Percentiles rank a stretch among this genome's conserved stretches.
Conservation (phyloP, 2,797 vertebrate species). For the Borostomias antarcticus region DNA sequence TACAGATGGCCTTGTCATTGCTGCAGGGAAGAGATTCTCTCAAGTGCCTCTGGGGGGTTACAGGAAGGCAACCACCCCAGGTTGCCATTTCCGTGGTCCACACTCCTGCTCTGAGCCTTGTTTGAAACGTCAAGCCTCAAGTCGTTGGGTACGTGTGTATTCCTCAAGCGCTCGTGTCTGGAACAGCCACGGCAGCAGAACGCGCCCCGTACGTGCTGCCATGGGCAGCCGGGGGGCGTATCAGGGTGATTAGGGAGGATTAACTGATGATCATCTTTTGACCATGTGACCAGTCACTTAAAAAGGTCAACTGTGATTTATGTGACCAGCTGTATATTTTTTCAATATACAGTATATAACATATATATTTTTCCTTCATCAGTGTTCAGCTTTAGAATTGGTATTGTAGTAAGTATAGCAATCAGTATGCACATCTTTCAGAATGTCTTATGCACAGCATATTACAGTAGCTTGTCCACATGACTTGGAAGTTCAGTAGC, state of each 20-base stretch:
- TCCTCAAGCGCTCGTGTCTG: conserved; percentile 43
- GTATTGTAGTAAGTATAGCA: neutral
- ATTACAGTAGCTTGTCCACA: neutral
- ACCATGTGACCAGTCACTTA: conserved; percentile 74
- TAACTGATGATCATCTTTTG: conserved; percentile 79
- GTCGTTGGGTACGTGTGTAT: conserved; percentile 40
- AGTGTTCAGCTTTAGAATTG: too few species aligned
- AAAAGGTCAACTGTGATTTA: conserved; percentile 82
- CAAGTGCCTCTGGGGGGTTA: conserved; percentile 60
- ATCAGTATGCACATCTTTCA: neutral
- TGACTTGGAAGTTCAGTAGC: neutral
- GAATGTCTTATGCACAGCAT: neutral
- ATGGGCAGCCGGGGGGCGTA: conserved; percentile 61
- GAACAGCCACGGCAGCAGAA: conserved; percentile 69
- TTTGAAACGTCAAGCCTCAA: conserved; percentile 55
- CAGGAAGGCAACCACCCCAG: conserved; percentile 36
- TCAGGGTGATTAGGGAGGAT: conserved; percentile 75
- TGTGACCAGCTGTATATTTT: conserved; percentile 81
- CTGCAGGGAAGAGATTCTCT: conserved; percentile 59
- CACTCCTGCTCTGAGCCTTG: conserved; percentile 50
- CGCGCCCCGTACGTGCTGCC: conserved; percentile 48
- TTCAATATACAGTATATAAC: conserved; percentile 56
- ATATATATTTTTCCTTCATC: conserved; percentile 32
- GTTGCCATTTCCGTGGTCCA: conserved; percentile 26
- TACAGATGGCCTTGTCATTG: conserved; percentile 69